A percentile compares a stretch with the other conserved stretches of the same genome.
Evolutionary conservation across 2,113 vertebrate genomes (phyloP).

Genomic region (Rousettus leschenaultii): DNA sequence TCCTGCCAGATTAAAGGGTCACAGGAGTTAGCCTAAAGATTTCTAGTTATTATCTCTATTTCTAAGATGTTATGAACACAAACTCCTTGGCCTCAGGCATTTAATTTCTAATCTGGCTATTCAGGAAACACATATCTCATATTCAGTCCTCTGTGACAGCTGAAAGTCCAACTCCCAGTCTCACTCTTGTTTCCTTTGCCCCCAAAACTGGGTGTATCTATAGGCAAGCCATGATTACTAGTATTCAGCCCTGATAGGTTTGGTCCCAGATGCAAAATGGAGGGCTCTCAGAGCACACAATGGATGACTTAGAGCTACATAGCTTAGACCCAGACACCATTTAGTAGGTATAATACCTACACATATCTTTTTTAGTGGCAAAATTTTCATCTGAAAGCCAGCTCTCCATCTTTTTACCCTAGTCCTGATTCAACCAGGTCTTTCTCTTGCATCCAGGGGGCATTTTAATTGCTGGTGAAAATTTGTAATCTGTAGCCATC

Average conservation of each 20-base stretch:
- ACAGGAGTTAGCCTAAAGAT: slow-evolving; percentile 39
- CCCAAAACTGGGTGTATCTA: not conserved
- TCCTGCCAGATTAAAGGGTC: slow-evolving; percentile 55
- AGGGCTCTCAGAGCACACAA: not conserved
- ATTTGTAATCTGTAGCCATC: not conserved
- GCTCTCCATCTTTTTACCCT: not conserved
- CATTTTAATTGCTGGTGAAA: not conserved
- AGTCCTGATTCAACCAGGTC: not conserved
- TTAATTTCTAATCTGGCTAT: slow-evolving; percentile 51
- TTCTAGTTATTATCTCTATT: slow-evolving; percentile 48
- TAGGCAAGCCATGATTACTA: not conserved
- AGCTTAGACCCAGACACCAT: not conserved
- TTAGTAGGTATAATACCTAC: not conserved
- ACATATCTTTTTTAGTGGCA: not conserved
- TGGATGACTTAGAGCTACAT: not conserved
- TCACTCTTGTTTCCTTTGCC: not conserved
- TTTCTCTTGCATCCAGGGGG: not conserved
- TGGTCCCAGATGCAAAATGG: not conserved
- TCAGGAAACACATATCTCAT: slow-evolving; percentile 7
- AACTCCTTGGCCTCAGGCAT: slow-evolving; percentile 54
- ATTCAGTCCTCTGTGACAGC: not conserved
- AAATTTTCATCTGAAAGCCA: not conserved
- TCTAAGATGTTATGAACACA: slow-evolving; percentile 58
- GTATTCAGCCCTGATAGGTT: no score
- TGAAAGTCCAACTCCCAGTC: not conserved